These are phyloP conservation scores for Geodia barretti DNA, from an alignment of 37 sponge, comb jelly and placozoan species.

Conservation along the genomic window DNA sequence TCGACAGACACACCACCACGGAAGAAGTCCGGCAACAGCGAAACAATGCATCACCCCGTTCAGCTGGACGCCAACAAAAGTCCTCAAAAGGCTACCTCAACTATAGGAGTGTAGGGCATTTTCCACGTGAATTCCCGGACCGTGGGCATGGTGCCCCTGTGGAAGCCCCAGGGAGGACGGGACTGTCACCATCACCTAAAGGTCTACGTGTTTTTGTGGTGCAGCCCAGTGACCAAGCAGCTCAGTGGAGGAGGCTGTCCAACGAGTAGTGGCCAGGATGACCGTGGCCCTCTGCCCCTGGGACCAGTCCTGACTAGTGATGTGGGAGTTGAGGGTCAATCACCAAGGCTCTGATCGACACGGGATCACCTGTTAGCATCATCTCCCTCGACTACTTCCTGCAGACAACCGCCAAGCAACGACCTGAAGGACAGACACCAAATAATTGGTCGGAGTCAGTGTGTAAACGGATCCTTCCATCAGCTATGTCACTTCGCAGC, in stretches of 20 bases:
- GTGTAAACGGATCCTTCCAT: neutral
- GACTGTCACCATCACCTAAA: too few relatives aligned
- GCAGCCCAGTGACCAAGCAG: neutral
- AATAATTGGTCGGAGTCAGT: conserved; percentile 7
- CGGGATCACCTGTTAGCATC: neutral
- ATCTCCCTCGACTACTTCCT: neutral
- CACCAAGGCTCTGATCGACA: neutral
- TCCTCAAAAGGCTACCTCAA: too few relatives aligned
- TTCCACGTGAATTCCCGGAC: conserved; percentile 6
- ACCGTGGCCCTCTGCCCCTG: neutral
- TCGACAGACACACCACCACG: too few relatives aligned
- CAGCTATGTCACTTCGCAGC: conserved; percentile 1
- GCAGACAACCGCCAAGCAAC: neutral
- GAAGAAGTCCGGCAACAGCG: too few relatives aligned
- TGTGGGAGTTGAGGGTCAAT: neutral
- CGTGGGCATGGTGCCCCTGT: conserved; percentile 14
- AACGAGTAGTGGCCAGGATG: conserved; percentile 12
- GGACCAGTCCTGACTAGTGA: neutral
- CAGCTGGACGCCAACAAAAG: too few relatives aligned
- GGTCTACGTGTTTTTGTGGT: too few relatives aligned
- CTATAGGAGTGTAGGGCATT: too few relatives aligned
- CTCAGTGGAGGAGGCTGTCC: neutral
- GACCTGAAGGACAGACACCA: neutral
- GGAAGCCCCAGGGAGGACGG: conserved; percentile 15
- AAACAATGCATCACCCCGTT: too few relatives aligned